Conservation (phyloP, 2,113 vertebrate species). For the Erythrocercus mccallii region DNA sequence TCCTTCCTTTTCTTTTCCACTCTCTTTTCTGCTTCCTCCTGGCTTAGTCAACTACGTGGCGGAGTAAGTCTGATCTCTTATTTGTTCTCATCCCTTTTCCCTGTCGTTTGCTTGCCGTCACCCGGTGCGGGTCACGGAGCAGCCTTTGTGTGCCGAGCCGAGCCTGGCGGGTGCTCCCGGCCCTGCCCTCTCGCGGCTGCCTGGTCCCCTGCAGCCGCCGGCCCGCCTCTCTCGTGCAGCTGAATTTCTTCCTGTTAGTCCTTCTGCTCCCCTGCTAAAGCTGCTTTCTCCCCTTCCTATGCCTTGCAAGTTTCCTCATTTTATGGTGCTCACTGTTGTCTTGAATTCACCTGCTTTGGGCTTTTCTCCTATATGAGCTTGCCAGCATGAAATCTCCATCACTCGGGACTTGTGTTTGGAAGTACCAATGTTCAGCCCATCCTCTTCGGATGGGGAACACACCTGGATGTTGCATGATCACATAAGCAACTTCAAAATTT, state of each 20-base stretch:
- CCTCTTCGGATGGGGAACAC: background rate
- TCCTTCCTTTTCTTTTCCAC: conserved; percentile 3
- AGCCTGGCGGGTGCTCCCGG: background rate
- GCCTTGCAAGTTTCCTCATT: background rate
- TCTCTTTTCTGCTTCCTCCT: conserved; percentile 18
- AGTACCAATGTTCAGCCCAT: background rate
- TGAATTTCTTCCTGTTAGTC: background rate
- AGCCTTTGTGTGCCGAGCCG: background rate
- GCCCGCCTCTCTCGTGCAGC: background rate
- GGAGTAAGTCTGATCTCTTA: conserved; percentile 29
- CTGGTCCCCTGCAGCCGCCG: background rate
- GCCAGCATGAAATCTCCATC: background rate
- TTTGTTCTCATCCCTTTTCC: background rate
- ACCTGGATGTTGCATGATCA: background rate
- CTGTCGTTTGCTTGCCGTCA: background rate
- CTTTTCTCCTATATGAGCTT: background rate
- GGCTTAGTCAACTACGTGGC: background rate
- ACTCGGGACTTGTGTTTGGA: background rate
- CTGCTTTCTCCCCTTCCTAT: background rate
- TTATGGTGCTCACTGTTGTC: background rate
- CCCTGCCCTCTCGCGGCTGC: conserved; percentile 52
- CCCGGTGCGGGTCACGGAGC: background rate
- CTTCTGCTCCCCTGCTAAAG: background rate
- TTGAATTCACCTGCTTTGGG: background rate
- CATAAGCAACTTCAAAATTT: background rate